phyloP scores from a whole-genome alignment of 2,888 invertebrate genomes.

The Drosophila cognata region DNA sequence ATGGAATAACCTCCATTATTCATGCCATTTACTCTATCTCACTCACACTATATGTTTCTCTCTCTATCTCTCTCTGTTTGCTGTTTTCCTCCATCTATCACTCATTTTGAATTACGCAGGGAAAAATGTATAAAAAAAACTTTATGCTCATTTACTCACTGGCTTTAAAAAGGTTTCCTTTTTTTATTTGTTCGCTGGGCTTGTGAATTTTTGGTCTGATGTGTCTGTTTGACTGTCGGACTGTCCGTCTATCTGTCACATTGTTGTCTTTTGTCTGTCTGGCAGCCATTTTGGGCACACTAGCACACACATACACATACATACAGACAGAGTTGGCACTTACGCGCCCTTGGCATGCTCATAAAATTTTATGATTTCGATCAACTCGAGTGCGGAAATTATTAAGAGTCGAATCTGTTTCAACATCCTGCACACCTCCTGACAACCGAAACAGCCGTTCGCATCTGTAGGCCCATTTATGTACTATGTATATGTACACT shows the following conservation, averaged over 20 bases:
- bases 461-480: conserved; percentile 38
- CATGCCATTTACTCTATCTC: conserved; percentile 26
- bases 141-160: conserved; percentile 64
- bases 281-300: conserved; percentile 48
- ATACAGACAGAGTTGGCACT: conserved; percentile 46
- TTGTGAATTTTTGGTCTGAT: conserved; percentile 27
- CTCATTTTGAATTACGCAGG: conserved; percentile 32
- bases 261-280: conserved; percentile 66
- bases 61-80: neutral
- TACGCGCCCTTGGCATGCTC: conserved; percentile 72
- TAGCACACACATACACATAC: conserved; percentile 22
- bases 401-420: conserved; percentile 81
- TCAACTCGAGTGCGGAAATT: conserved; percentile 83
- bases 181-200: conserved; percentile 1
- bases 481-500: conserved; percentile 15
- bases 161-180: conserved; percentile 68
- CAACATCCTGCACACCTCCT: conserved; percentile 60
- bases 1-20: conserved; percentile 58
- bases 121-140: conserved; percentile 38
- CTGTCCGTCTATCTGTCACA: conserved; percentile 47
- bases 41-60: neutral
- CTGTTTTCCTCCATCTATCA: conserved; percentile 35
- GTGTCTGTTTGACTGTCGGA: conserved; percentile 24
- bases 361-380: conserved; percentile 83
- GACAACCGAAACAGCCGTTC: conserved; percentile 2